Evolutionary conservation across 2,113 vertebrate species (phyloP), one percentile per base, ranked within the genome.

Genomic region (Lichenostomus cassidix): DNA sequence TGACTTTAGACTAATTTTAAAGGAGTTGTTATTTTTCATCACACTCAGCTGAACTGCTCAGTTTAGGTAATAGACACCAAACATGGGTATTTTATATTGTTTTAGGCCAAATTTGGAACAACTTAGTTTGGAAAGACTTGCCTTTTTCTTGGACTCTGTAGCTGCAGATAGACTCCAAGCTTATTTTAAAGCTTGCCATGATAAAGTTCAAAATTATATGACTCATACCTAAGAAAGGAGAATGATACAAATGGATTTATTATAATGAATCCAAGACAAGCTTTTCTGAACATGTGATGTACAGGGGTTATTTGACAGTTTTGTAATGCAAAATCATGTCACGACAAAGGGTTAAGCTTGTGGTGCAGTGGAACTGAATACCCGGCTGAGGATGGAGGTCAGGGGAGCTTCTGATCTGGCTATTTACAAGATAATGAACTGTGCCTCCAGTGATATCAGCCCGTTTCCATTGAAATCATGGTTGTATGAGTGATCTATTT

Each of bases 371-470:
- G 35, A 85, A 28, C n/a, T 88, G 67, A 69, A 63, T 70, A 49
- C 25, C 15, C 86, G 35, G 33, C 70, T 64, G 46, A 47, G 65
- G 83, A 8, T 89, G 41, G 56, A 89, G 83, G 79, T 92, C 83
- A 71, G 56, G 52, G 73, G 47, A 83, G 25, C 89, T 94, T 81
- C 83, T 92, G 64, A 65, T 82, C 64, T 93, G 73, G 39, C 79
- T 59, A 19, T 96, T 94, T 83, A 94, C 63, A 87, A 92, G 91
- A 53, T 91, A 82, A 92, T 81, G 90, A 90, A 46, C 87, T 83
- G 35, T 4, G 25, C 46, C 63, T 88, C 35, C 39, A 67, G 62
- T 90, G 85, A 55, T 90, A 88, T 5, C 59, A 77, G 78, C 31
- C 46, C 5, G 10, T 85, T 95, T 59, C 96, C 67, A 47, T 22